Evolutionary conservation across 2,113 vertebrate species (phyloP).

Genomic region (Phalacrocorax carbo): DNA sequence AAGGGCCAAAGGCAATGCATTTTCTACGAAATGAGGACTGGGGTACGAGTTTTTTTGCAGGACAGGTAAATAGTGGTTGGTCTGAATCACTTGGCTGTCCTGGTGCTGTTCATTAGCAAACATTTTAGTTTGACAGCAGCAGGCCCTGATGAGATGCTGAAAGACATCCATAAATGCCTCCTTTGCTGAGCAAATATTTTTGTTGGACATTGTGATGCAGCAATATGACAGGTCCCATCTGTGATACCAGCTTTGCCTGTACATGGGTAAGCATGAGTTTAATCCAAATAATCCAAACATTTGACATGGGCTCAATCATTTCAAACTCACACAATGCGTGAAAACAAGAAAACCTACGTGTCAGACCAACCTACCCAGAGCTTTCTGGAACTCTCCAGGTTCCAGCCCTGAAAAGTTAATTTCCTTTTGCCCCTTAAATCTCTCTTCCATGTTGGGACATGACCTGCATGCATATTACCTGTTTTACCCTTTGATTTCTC

Average conservation of each 20-base stretch:
- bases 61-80: not conserved
- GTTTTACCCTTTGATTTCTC: constrained; percentile 31
- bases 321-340: not conserved
- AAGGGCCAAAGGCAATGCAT: not conserved
- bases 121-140: not conserved
- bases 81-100: not conserved
- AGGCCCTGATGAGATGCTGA: not conserved
- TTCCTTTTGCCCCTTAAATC: not conserved
- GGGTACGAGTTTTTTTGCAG: not conserved
- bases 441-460: constrained; percentile 9
- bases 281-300: not conserved
- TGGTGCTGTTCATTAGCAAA: not conserved
- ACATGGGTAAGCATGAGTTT: not conserved
- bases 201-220: not conserved
- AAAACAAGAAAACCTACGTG: not conserved
- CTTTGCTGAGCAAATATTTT: constrained; percentile 16
- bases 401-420: constrained; percentile 4
- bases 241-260: not conserved
- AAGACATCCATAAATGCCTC: not conserved
- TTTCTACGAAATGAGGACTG: not conserved
- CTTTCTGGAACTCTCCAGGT: not conserved
- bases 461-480: not conserved
- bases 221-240: not conserved
- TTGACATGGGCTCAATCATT: not conserved
- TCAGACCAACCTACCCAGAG: not conserved